Evolutionary conservation across 2,113 vertebrate genomes (phyloP), one percentile per base, ranked within the genome.

Genomic region (Indicator maculatus): DNA sequence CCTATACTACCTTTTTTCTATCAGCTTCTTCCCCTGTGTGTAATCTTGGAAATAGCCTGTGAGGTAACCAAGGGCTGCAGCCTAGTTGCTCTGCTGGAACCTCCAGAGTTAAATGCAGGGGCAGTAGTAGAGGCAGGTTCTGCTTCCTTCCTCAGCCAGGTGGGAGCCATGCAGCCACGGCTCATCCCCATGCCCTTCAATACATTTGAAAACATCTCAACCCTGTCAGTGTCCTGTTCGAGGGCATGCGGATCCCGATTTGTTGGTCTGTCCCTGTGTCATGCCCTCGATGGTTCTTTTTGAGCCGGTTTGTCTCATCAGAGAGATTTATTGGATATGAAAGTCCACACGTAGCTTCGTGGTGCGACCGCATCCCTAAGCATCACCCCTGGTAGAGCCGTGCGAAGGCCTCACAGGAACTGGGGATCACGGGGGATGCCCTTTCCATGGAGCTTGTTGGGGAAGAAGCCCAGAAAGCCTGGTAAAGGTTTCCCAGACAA

Each of bases 241-340:
- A 31, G 23, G 38, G 47, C 69, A 63, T 5, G 2, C 0, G 6
- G 20, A 7, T 6, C 13, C 28, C 5, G 1, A 4, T 8, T 13
- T 24, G 18, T 7, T 2, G 31, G 21, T 4, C 16, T 3, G 2
- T 6, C n/a, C n/a, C 38, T 2, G 16, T 9, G 27, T 11, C 58
- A 1, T 15, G 39, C 33, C 26, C 27, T 28, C 11, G 3, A 16
- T 1, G 33, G 6, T 21, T 16, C 50, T 13, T 39, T 47, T 9
- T 11, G 45, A 38, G 45, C 39, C 5, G 3, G 15, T 31, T 8
- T 3, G 41, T 18, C 65, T 71, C 20, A 5, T 3, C 33, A 2
- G 33, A 26, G 41, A 45, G 28, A 28, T 55, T 10, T 31, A 69
- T 6, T 7, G 27, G 21, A 21, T 1, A 7, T 0, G 18, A n/a